Evolutionary conservation across 2,797 vertebrate species (phyloP), one percentile per base, ranked within the genome.

Genomic region (Gouania willdenowi): DNA sequence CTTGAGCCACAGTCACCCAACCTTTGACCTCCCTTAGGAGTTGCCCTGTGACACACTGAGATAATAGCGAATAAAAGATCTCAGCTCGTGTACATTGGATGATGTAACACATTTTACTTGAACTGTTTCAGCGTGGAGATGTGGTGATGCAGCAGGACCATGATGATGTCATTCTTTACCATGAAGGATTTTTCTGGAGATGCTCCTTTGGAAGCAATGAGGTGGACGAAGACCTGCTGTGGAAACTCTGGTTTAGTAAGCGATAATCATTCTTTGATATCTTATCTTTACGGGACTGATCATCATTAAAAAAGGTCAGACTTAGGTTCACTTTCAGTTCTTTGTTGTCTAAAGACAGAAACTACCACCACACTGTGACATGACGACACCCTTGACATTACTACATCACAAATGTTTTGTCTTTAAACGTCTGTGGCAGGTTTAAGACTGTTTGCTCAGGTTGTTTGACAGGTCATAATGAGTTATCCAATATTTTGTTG

Each of bases 171-270:
- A 87, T 68, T 49, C 88, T 92, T 31, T 90, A 94, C 59, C 94
- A 99, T 14, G 94, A 96, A 71, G 96, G 96, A 1, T 97, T 99
- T 66, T 98, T 99, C 85, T 98, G 94, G 96, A 91, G 83, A 45
- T 99, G 96, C 56, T 91, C 86, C 45, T 96, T 92, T 76, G 66
- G 28, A 49, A 88, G 40, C 1, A 6, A 37, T 8, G 28, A 37
- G 13, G 77, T 43, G 5, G 85, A 89, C 4, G 82, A 88, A 6
- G 71, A 80, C 72, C 37, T 88, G 69, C 24, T 82, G 50, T 89
- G 86, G 88, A 92, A 84, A 45, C 91, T 94, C 68, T 95, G 93
- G 93, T 92, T 97, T 35, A 94, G 96, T 99, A 90, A 94, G 95
- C 62, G 10, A 14, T 14, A 31, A 11, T 11, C 5, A 11, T 5